phyloP scores from a whole-genome alignment of 1,140 invertebrate genomes.

The Zaprionus nigranus region DNA sequence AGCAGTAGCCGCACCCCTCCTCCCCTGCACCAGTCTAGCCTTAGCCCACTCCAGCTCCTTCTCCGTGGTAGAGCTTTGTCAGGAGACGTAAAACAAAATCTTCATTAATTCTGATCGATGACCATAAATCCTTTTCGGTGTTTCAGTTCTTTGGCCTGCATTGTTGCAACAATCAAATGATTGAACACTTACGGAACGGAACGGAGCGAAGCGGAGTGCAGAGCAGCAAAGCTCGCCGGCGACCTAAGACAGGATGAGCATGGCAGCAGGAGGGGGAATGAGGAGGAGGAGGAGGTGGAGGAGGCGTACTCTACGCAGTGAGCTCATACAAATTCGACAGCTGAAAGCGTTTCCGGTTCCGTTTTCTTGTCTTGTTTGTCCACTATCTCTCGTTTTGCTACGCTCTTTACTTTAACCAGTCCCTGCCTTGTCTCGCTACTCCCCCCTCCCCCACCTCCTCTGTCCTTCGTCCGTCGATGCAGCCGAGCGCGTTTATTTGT shows the following conservation, averaged over 20 bases:
- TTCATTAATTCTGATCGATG: conserved; percentile 84
- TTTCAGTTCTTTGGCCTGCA: conserved; percentile 50
- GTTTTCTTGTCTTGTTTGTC: conserved; percentile 80
- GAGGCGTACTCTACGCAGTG: conserved; percentile 10
- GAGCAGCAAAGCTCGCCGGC: conserved; percentile 48
- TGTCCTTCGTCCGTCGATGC: conserved; percentile 39
- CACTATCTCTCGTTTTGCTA: conserved; percentile 54
- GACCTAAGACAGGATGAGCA: conserved; percentile 43
- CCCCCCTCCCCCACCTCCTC: not conserved
- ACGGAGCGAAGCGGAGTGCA: conserved; percentile 18
- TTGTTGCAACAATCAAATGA: conserved; percentile 79
- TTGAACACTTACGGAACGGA: conserved; percentile 67
- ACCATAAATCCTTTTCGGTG: conserved; percentile 74
- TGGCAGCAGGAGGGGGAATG: conserved; percentile 5
- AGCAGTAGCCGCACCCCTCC: not conserved
- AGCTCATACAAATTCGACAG: conserved; percentile 81
- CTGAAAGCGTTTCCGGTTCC: conserved; percentile 81
- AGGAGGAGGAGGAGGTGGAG: not conserved
- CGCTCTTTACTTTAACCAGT: conserved; percentile 40
- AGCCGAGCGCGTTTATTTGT: conserved; percentile 80
- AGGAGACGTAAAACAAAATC: conserved; percentile 73
- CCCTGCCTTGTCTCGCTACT: conserved; percentile 1
- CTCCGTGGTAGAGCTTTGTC: conserved; percentile 23
- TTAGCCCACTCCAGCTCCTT: not conserved
- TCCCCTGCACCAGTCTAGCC: not conserved